A percentile compares a stretch with the other conserved stretches of the same genome.
Conservation (phyloP, 2,797 vertebrate genomes). For the Garrulus glandarius region DNA sequence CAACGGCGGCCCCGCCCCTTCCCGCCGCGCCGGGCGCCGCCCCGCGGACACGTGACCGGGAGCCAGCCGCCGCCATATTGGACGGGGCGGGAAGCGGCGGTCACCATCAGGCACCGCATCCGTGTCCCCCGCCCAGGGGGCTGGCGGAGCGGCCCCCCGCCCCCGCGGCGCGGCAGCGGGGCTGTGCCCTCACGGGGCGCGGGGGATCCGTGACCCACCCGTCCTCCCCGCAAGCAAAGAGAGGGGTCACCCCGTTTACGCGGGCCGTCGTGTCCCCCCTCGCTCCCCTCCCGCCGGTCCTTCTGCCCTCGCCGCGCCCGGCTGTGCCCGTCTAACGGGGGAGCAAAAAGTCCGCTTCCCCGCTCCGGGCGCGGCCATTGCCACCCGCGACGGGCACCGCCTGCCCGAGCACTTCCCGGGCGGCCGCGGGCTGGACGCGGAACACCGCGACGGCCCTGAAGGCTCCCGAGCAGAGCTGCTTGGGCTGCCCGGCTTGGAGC, state of each 20-base stretch:
- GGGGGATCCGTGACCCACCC: not conserved
- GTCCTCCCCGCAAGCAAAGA: not conserved
- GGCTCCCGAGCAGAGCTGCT: not conserved
- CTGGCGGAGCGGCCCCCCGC: not conserved
- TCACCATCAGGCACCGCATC: fast-evolving
- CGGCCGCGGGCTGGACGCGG: not conserved
- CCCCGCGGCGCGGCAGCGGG: not conserved
- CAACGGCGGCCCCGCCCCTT: not conserved
- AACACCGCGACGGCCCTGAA: fast-evolving
- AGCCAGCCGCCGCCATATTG: constrained; percentile 36
- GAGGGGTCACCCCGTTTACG: not conserved
- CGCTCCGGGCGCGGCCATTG: not conserved
- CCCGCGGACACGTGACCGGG: constrained; percentile 21
- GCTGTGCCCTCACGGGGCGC: not conserved
- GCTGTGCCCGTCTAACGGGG: not conserved
- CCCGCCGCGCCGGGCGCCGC: not conserved
- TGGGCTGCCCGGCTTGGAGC: not conserved
- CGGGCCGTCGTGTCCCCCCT: not conserved
- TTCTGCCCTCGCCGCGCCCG: too few relatives aligned
- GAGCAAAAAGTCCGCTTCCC: not conserved
- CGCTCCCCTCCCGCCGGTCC: not conserved
- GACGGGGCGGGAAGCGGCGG: not conserved
- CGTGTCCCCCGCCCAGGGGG: too few relatives aligned
- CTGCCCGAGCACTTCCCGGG: not conserved
- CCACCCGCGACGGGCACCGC: not conserved